These are phyloP conservation scores for Argyrosomus regius DNA, from an alignment of 2,797 vertebrate genomes.

Conservation along the genomic window DNA sequence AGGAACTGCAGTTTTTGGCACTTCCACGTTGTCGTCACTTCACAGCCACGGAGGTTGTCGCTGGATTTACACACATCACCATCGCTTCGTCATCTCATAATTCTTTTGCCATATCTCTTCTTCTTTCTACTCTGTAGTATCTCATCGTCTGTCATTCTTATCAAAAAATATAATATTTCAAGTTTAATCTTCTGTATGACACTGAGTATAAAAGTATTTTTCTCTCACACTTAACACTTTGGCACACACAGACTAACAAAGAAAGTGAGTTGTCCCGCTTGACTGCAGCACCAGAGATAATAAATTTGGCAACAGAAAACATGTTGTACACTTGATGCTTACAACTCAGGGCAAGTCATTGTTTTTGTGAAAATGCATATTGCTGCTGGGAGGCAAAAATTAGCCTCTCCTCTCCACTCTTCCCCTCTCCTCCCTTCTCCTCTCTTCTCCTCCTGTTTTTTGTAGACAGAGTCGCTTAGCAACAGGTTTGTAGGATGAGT, in stretches of 20 bases:
- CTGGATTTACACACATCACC: neutral
- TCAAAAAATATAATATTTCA: neutral
- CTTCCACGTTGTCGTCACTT: too few species aligned
- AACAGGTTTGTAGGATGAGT: constrained; percentile 77
- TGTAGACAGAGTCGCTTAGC: constrained; percentile 80
- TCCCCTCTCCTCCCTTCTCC: constrained; percentile 1
- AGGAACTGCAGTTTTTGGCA: too few species aligned
- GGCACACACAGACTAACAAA: constrained; percentile 12
- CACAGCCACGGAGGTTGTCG: too few species aligned
- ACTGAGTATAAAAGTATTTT: neutral
- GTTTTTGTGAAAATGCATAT: constrained; percentile 47
- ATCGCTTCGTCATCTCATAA: neutral
- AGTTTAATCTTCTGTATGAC: neutral
- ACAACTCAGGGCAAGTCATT: constrained; percentile 34
- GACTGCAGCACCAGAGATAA: constrained; percentile 34
- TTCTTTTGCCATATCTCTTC: neutral
- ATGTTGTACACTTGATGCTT: constrained; percentile 7
- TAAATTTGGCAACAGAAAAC: constrained; percentile 29
- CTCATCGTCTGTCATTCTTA: constrained; percentile 15
- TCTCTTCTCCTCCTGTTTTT: constrained; percentile 38
- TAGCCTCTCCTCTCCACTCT: constrained; percentile 1
- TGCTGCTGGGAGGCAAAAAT: constrained; percentile 50
- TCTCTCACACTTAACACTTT: neutral
- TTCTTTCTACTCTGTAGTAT: neutral
- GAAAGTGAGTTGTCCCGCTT: constrained; percentile 10